Percentiles rank a stretch among this genome's conserved stretches.
These are phyloP conservation scores for Muscina levida DNA, from an alignment of 2,888 invertebrate genomes.

Conservation along the genomic window DNA sequence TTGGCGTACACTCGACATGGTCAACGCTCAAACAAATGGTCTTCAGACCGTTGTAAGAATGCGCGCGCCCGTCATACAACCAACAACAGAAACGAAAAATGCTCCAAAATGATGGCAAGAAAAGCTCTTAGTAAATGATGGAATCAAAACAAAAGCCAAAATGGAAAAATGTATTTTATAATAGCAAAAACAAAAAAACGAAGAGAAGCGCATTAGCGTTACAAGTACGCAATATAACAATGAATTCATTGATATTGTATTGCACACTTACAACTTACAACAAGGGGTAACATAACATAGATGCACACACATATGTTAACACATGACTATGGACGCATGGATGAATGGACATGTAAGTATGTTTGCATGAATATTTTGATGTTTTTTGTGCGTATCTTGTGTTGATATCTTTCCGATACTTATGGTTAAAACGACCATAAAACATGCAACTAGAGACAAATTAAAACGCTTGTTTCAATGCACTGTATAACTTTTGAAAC, in stretches of 20 bases:
- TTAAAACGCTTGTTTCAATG: background rate
- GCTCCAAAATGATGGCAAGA: conserved; percentile 3
- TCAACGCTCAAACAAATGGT: background rate
- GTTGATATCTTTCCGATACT: conserved; percentile 28
- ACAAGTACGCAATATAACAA: background rate
- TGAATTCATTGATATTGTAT: conserved; percentile 24
- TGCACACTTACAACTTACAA: too few relatives aligned
- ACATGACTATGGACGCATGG: background rate
- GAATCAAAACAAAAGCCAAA: conserved; percentile 31
- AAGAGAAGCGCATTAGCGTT: background rate
- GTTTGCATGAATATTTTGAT: too few relatives aligned
- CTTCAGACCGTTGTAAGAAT: conserved; percentile 25
- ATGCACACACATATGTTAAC: too few relatives aligned
- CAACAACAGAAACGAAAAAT: background rate
- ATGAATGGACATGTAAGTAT: background rate
- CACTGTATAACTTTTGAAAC: conserved; percentile 32
- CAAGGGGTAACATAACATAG: too few relatives aligned
- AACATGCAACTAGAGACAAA: conserved; percentile 52
- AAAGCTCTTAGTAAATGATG: conserved; percentile 13
- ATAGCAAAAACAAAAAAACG: background rate
- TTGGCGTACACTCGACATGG: background rate
- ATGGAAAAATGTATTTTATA: conserved; percentile 22
- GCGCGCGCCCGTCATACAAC: background rate
- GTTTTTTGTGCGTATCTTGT: background rate
- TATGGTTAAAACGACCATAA: conserved; percentile 57